Conservation (phyloP, 1,140 invertebrate genomes). For the Habropoda laboriosa region DNA sequence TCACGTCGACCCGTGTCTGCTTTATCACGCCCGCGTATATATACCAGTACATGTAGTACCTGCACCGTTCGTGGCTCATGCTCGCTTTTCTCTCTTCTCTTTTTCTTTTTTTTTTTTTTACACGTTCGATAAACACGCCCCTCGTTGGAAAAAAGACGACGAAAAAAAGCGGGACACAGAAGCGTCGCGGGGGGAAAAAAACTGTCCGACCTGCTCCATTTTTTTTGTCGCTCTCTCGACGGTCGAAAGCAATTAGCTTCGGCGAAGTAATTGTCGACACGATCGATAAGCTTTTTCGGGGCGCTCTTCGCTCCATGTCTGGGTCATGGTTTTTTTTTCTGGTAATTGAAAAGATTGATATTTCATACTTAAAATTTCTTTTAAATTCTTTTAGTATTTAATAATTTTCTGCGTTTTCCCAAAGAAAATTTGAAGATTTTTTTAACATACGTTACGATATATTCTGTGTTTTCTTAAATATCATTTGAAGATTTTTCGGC, state of each 20-base stretch:
- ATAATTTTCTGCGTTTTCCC: too few species aligned
- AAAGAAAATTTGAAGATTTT: too few species aligned
- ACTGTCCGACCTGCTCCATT: background rate
- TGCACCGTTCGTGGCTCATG: background rate
- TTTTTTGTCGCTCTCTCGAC: background rate
- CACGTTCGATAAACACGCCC: background rate
- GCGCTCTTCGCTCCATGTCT: too few species aligned
- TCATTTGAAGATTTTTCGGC: too few species aligned
- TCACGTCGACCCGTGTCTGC: too few species aligned
- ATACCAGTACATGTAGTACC: too few species aligned
- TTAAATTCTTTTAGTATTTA: too few species aligned
- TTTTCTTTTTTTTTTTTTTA: background rate
- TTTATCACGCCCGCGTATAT: constrained; percentile 15
- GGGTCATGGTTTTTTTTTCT: background rate
- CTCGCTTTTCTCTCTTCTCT: background rate
- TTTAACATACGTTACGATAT: too few species aligned
- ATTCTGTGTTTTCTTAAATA: too few species aligned
- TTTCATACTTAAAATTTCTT: too few species aligned
- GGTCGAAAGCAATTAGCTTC: background rate
- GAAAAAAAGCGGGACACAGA: background rate
- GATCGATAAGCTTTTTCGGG: background rate
- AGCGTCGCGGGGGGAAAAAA: background rate
- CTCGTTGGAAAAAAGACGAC: background rate
- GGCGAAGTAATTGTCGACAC: background rate
- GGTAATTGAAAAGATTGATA: too few species aligned